phyloP scores from a whole-genome alignment of 64 coral and sea anemone species.

The Catalaphyllia jardinei region DNA sequence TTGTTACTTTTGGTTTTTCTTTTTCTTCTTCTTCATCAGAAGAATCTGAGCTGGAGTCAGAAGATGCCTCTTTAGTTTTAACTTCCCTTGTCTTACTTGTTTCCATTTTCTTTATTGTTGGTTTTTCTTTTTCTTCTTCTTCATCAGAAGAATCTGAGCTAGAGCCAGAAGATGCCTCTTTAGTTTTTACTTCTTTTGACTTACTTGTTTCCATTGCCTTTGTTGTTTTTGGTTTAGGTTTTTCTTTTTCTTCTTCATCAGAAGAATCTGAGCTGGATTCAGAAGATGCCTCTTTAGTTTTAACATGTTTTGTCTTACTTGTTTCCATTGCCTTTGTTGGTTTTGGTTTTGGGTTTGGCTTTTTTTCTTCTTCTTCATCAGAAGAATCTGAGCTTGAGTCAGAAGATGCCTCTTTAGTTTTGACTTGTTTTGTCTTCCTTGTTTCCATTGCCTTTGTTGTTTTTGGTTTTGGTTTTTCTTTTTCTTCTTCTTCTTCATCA shows the following conservation, averaged over 20 bases:
- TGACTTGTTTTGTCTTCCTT: not conserved
- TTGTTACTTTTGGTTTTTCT: slow-evolving; percentile 14
- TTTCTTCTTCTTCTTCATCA: not conserved
- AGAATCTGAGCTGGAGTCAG: not conserved
- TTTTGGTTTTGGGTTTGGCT: not conserved
- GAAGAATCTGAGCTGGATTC: not conserved
- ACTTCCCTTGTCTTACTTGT: not conserved
- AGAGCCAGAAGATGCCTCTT: slow-evolving; percentile 13
- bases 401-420: slow-evolving; percentile 11
- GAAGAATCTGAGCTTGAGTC: slow-evolving; percentile 64
- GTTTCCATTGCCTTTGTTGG: not conserved
- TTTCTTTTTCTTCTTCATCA: not conserved
- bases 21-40: not conserved
- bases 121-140: not conserved
- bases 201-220: not conserved
- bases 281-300: not conserved
- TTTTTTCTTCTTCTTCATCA: slow-evolving; percentile 1
- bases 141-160: slow-evolving; percentile 43
- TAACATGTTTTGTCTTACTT: not conserved
- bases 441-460: not conserved
- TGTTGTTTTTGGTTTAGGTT: slow-evolving; percentile 27
- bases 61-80: not conserved
- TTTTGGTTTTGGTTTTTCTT: not conserved
- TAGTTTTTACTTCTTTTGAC: too few relatives aligned
- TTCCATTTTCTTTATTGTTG: not conserved